A percentile compares a stretch with the other conserved stretches of the same genome.
Conservation (phyloP, 2,113 vertebrate genomes). For the Perognathus longimembris region DNA sequence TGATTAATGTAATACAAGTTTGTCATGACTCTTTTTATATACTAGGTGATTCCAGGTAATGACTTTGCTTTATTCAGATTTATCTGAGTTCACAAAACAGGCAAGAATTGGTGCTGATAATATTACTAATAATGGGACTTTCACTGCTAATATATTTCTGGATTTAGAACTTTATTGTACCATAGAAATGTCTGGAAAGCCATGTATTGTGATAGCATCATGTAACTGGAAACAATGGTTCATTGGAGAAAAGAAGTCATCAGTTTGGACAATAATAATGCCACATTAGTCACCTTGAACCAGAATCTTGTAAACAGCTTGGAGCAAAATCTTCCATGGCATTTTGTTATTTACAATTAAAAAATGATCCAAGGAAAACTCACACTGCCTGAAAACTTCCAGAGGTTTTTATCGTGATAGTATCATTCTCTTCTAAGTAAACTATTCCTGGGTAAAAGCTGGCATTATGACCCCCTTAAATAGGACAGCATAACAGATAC, state of each 20-base stretch:
- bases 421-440: neutral
- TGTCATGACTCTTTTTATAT: neutral
- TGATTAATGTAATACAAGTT: neutral
- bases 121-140: neutral
- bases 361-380: neutral
- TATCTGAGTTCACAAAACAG: neutral
- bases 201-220: neutral
- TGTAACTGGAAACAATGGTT: neutral
- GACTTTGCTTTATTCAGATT: neutral
- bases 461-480: neutral
- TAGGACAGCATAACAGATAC: neutral
- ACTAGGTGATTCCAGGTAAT: neutral
- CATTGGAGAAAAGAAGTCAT: neutral
- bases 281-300: neutral
- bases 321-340: neutral
- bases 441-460: neutral
- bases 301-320: neutral
- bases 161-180: neutral
- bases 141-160: neutral
- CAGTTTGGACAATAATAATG: neutral
- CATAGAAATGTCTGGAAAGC: neutral
- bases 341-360: neutral
- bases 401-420: neutral
- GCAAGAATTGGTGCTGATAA: neutral
- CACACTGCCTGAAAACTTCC: neutral